phyloP scores from a whole-genome alignment of 2,113 vertebrate genomes.

The Labeo rohita region DNA sequence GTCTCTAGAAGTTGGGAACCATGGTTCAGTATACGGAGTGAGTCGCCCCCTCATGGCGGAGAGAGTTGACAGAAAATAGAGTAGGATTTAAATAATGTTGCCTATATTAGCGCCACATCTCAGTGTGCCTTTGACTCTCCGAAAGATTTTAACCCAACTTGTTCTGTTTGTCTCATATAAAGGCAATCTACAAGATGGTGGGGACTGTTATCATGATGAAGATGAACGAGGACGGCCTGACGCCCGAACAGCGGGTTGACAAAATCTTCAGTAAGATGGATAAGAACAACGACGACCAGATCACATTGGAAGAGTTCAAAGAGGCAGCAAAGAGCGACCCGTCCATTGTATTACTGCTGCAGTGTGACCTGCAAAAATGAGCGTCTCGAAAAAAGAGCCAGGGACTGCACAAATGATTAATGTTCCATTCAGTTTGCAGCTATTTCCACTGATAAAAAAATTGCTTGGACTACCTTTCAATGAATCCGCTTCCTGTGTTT shows the following conservation, averaged over 20 bases:
- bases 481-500: slow-evolving; percentile 99
- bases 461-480: slow-evolving; percentile 99
- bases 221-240: slow-evolving; percentile 98
- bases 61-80: neutral
- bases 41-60: neutral
- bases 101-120: neutral
- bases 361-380: slow-evolving; percentile 99
- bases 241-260: slow-evolving; percentile 95
- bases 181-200: slow-evolving; percentile 99
- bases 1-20: neutral
- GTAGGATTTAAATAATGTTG: neutral
- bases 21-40: neutral
- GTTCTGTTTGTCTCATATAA: slow-evolving; percentile 32
- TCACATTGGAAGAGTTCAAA: slow-evolving; percentile 98
- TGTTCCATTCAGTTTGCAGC: slow-evolving; percentile 99
- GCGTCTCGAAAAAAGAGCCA: slow-evolving; percentile 71
- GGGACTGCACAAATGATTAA: slow-evolving; percentile 93
- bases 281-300: slow-evolving; percentile 99
- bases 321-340: slow-evolving; percentile 98
- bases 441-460: slow-evolving; percentile 82
- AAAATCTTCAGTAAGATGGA: slow-evolving; percentile 99
- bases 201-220: slow-evolving; percentile 99
- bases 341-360: slow-evolving; percentile 98
- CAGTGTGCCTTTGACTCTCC: neutral
- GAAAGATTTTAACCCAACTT: neutral